Evolutionary conservation across 2,113 vertebrate species (phyloP).

Genomic region (Anhinga anhinga): DNA sequence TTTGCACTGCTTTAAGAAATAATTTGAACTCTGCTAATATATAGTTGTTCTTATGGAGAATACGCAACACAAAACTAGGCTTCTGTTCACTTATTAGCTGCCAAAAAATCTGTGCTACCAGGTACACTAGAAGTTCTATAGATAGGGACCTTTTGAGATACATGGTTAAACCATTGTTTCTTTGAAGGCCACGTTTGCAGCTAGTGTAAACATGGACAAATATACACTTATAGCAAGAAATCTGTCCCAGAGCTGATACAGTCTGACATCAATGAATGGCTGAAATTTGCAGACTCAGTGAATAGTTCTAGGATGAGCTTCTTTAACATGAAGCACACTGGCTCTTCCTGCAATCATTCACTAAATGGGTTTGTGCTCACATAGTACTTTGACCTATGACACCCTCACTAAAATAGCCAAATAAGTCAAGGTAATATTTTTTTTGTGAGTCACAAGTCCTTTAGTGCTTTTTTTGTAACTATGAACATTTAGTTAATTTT

Average conservation of each 20-base stretch:
- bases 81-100: not conserved
- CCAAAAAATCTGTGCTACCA: not conserved
- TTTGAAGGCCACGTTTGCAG: not conserved
- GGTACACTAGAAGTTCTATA: not conserved
- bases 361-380: constrained; percentile 14
- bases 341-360: constrained; percentile 46
- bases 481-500: not conserved
- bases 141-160: not conserved
- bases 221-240: not conserved
- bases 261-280: not conserved
- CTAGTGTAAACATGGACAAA: not conserved
- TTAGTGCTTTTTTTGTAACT: not conserved
- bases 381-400: constrained; percentile 58
- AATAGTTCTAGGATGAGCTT: not conserved
- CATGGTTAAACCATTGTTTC: not conserved
- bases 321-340: not conserved
- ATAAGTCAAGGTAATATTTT: not conserved
- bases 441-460: constrained; percentile 22
- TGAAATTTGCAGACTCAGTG: not conserved
- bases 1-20: not conserved
- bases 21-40: not conserved
- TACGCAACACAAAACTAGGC: not conserved
- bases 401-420: constrained; percentile 32
- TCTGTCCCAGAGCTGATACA: not conserved
- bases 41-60: not conserved